A percentile compares a stretch with the other conserved stretches of the same genome.
phyloP scores from a whole-genome alignment of 2,888 invertebrate species.

The Dynastes grantii region DNA sequence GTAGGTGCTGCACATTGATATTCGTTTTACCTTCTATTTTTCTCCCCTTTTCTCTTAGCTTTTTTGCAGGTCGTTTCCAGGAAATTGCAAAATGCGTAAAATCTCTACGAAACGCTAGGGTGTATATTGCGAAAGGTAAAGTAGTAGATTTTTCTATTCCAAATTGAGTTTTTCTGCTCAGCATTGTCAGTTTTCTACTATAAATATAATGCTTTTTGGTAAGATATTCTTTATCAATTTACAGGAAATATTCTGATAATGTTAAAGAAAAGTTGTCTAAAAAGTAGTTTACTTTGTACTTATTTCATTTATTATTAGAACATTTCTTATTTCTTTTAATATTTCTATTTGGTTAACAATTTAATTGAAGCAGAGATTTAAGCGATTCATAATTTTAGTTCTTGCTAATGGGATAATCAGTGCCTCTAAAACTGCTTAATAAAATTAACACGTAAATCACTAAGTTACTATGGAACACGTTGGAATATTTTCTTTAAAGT shows the following conservation, averaged over 20 bases:
- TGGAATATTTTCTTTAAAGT: no score
- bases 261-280: not conserved
- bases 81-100: conserved; percentile 47
- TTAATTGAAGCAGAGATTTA: not conserved
- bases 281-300: no score
- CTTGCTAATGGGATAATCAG: no score
- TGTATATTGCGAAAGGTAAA: conserved; percentile 50
- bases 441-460: no score
- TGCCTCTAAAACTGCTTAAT: no score
- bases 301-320: not conserved
- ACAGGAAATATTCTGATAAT: not conserved
- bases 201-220: conserved; percentile 4
- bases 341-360: conserved; percentile 11
- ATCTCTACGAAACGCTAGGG: conserved; percentile 50
- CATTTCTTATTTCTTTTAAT: not conserved
- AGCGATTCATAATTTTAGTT: not conserved
- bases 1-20: conserved; percentile 46
- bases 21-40: conserved; percentile 43
- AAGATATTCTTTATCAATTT: conserved; percentile 10
- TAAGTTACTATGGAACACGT: no score
- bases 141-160: conserved; percentile 45
- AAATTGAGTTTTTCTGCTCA: conserved; percentile 16
- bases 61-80: conserved; percentile 52
- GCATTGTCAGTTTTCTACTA: conserved; percentile 37
- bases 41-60: conserved; percentile 38